Conservation (phyloP, 92 coral and sea anemone genomes). For the Siderastrea radians region DNA sequence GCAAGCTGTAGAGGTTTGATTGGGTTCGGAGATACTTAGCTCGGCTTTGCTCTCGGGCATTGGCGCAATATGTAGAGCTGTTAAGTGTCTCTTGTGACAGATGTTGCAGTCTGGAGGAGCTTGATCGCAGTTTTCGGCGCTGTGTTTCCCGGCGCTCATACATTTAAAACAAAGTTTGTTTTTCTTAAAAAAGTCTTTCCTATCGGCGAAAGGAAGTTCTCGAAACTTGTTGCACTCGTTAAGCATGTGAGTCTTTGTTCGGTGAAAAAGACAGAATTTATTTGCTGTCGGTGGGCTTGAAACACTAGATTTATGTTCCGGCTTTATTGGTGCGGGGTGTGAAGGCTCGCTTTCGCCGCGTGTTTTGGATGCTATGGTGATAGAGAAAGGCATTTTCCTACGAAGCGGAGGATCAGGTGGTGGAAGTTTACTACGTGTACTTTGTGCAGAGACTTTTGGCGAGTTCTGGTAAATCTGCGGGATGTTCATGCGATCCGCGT, state of each 20-base stretch:
- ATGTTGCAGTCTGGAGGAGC: slow-evolving; percentile 38
- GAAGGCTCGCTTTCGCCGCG: not conserved
- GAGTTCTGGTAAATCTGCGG: slow-evolving; percentile 11
- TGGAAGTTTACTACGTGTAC: slow-evolving; percentile 8
- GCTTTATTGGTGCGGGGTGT: not conserved
- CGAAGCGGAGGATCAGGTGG: slow-evolving; percentile 26
- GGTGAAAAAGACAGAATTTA: slow-evolving; percentile 59
- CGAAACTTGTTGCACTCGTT: slow-evolving; percentile 68
- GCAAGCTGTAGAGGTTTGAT: slow-evolving; percentile 55
- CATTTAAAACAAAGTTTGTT: slow-evolving; percentile 70
- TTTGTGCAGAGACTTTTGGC: not conserved
- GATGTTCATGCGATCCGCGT: slow-evolving; percentile 70
- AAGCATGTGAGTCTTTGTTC: slow-evolving; percentile 54
- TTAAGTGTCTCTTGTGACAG: slow-evolving; percentile 62
- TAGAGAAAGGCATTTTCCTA: slow-evolving; percentile 30
- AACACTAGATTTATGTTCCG: slow-evolving; percentile 2
- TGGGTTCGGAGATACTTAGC: slow-evolving; percentile 2
- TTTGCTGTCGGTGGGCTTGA: not conserved
- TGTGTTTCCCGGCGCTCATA: slow-evolving; percentile 32
- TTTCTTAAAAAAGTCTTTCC: slow-evolving; percentile 58
- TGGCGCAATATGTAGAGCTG: slow-evolving; percentile 56
- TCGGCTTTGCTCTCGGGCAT: not conserved
- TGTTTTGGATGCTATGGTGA: slow-evolving; percentile 28
- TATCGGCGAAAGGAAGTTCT: slow-evolving; percentile 40
- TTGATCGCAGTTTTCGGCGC: slow-evolving; percentile 60